These are phyloP conservation scores for Melieria crassipennis DNA, from an alignment of 2,888 invertebrate genomes.

Conservation along the genomic window DNA sequence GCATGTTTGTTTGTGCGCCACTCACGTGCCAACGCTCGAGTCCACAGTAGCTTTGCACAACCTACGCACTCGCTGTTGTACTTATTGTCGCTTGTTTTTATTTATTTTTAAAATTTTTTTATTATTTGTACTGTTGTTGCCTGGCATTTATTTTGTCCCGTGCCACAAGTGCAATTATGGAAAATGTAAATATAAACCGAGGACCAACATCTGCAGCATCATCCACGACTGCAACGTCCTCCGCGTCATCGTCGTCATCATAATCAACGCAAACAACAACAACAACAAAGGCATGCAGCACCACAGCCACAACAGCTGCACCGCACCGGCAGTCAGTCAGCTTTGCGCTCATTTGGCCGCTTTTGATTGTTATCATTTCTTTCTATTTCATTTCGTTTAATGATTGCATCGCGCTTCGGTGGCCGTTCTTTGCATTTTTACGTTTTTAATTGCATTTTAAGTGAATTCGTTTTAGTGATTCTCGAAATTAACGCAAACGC, in stretches of 20 bases:
- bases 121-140: conserved; percentile 9
- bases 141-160: conserved; percentile 15
- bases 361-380: conserved; percentile 27
- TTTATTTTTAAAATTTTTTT: not conserved
- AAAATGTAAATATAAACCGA: conserved; percentile 26
- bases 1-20: too few relatives aligned
- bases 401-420: conserved; percentile 24
- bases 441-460: conserved; percentile 52
- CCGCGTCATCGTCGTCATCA: conserved; percentile 3
- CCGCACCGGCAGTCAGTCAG: conserved; percentile 10
- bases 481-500: conserved; percentile 50
- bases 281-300: not conserved
- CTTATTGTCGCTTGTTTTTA: not conserved
- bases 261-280: not conserved
- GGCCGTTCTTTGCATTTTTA: not conserved
- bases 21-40: too few relatives aligned
- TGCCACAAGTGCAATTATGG: conserved; percentile 32
- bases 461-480: conserved; percentile 53
- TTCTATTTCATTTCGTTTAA: conserved; percentile 18
- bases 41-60: not conserved
- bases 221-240: conserved; percentile 26
- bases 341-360: conserved; percentile 17
- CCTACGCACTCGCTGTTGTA: conserved; percentile 22
- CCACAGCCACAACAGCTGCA: not conserved
- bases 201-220: conserved; percentile 1